Percentiles rank a stretch among this genome's conserved stretches.
Evolutionary conservation across 2,113 vertebrate genomes (phyloP).

Genomic region (Tyrannus savana): DNA sequence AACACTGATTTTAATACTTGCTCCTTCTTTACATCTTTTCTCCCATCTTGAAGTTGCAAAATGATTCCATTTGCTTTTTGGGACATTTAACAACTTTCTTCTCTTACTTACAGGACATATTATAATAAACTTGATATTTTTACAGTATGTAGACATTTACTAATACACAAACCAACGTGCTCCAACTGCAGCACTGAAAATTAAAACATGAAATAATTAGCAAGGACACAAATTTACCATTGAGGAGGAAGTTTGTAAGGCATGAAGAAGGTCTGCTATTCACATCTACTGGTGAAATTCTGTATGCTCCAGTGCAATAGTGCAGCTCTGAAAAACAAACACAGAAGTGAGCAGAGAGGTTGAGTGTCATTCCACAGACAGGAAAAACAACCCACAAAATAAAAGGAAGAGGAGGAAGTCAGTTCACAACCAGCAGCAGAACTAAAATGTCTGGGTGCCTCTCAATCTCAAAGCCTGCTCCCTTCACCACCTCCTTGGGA

Average conservation of each 20-base stretch:
- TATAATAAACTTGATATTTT: not conserved
- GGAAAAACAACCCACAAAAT: not conserved
- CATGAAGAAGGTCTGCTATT: slow-evolving; percentile 99
- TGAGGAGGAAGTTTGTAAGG: slow-evolving; percentile 98
- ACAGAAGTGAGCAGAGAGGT: not conserved
- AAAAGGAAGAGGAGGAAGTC: not conserved
- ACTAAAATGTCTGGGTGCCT: not conserved
- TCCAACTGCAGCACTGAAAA: not conserved
- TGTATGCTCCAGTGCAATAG: slow-evolving; percentile 95
- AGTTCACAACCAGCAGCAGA: not conserved
- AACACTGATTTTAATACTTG: not conserved
- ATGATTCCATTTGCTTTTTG: not conserved
- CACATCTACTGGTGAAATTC: slow-evolving; percentile 97
- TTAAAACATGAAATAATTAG: not conserved
- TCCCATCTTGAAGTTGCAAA: not conserved
- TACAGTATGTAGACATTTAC: not conserved
- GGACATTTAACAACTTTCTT: not conserved
- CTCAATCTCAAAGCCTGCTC: not conserved
- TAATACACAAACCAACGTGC: not conserved
- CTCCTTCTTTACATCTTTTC: not conserved
- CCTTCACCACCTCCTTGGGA: not conserved
- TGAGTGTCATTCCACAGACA: not conserved
- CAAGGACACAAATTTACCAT: slow-evolving; percentile 79
- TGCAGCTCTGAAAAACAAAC: slow-evolving; percentile 86
- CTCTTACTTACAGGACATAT: not conserved